Evolutionary conservation across 23 tunicate genomes (phyloP), one percentile per base, ranked within the genome.

Genomic region (Botrylloides violaceus): DNA sequence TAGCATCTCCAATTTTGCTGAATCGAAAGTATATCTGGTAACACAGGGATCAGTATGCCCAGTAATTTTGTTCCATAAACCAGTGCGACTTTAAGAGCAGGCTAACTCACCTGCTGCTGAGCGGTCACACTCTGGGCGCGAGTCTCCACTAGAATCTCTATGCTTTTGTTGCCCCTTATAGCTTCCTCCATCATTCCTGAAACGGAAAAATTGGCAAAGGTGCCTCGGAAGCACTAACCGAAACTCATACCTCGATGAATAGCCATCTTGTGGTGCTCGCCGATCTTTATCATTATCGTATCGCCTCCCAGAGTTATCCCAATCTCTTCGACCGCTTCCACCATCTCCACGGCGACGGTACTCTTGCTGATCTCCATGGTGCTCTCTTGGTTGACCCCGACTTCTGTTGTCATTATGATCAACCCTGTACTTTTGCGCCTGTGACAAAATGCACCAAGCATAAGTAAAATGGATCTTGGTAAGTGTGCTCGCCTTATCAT

Each of bases 81-180:
- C 55, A 47, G 18, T 12, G 18, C 18, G 18, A 48, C 1, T 19
- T 19, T 9, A n/a, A 20, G 27, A 48, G 25, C 15, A 18, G 18
- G 15, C n/a, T 58, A 6, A 63, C 92, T 59, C 49, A 79, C 95
- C 86, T 43, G 77, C 86, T 33, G 78, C 86, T 0, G 80, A 58
- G 53, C 86, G 38, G 34, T 87, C 95, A 49, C 95, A 87, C 76
- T 87, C 95, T 0, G 95, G 95, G 18, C 86, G 61, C 2, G 95
- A 80, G 80, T 87, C 95, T 61, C 82, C 20, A 70, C 86, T 80
- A 19, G 86, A 76, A 76, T 80, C 86, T 29, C 95, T 60, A 24
- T 61, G 61, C 37, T 80, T 25, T 76, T 81, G 24, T 22, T 9
- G 2, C 84, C 82, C 24, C 64, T 36, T 29, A 77, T 76, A 0